phyloP scores from a whole-genome alignment of 1,140 invertebrate species.

The Bursaphelenchus mucronatus region DNA sequence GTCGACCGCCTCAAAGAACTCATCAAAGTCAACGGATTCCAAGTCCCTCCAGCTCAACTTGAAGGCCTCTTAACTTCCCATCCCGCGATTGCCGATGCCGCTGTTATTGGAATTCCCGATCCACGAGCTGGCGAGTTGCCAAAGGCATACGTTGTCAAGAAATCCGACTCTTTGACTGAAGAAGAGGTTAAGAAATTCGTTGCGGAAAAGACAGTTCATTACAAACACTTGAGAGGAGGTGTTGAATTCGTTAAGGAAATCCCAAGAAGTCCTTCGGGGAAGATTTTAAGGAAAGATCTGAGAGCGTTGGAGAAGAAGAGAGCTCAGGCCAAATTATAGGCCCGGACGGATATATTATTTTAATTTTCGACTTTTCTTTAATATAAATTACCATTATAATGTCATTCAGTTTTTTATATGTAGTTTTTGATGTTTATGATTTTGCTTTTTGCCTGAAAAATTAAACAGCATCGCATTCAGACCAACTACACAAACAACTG shows the following conservation, averaged over 20 bases:
- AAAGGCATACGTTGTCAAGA: slow-evolving; percentile 71
- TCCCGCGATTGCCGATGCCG: slow-evolving; percentile 72
- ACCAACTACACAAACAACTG: no score
- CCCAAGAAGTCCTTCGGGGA: slow-evolving; percentile 71
- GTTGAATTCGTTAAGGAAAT: slow-evolving; percentile 69
- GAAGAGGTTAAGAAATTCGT: slow-evolving; percentile 36
- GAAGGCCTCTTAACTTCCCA: slow-evolving; percentile 73
- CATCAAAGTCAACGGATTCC: slow-evolving; percentile 78
- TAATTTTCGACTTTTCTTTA: no score
- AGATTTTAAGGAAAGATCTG: slow-evolving; percentile 69
- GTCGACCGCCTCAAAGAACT: slow-evolving; percentile 80
- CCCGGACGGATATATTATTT: no score
- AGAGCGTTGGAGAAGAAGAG: slow-evolving; percentile 18
- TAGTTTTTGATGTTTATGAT: no score
- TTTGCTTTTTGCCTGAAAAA: no score
- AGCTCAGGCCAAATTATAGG: no score
- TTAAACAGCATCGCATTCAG: no score
- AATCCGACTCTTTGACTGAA: slow-evolving; percentile 26
- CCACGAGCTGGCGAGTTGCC: slow-evolving; percentile 72
- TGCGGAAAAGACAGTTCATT: slow-evolving; percentile 22
- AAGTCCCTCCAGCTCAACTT: slow-evolving; percentile 80
- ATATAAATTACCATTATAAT: no score
- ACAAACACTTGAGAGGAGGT: slow-evolving; percentile 63
- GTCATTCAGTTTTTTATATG: no score
- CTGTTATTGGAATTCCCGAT: slow-evolving; percentile 75